Percentiles rank a stretch among this genome's conserved stretches.
Conservation (phyloP, 2,797 vertebrate genomes). For the Galagoides demidoff region DNA sequence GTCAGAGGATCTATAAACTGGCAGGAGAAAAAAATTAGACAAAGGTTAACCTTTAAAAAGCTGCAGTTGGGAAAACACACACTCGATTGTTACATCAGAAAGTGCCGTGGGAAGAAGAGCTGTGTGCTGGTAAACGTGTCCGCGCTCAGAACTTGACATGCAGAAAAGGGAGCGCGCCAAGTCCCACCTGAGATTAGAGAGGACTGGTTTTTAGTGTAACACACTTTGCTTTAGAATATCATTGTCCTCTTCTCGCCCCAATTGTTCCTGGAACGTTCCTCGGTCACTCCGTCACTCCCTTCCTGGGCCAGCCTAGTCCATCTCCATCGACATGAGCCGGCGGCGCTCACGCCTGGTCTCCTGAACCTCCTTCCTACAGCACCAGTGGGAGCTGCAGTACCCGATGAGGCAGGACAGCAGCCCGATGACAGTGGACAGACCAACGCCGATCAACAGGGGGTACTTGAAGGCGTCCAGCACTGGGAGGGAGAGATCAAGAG, state of each 20-base stretch:
- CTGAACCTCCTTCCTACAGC: conserved; percentile 92
- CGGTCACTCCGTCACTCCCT: not conserved
- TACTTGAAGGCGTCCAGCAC: conserved; percentile 96
- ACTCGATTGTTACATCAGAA: conserved; percentile 80
- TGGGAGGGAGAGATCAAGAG: conserved; percentile 80
- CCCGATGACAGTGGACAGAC: conserved; percentile 91
- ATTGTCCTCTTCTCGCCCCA: conserved; percentile 73
- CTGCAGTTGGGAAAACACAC: conserved; percentile 79
- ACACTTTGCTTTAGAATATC: conserved; percentile 48
- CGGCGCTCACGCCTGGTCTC: conserved; percentile 91
- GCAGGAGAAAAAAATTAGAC: conserved; percentile 63
- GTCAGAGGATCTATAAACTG: conserved; percentile 69
- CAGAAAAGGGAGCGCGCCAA: conserved; percentile 81
- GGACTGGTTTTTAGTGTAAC: conserved; percentile 74
- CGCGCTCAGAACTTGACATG: conserved; percentile 78
- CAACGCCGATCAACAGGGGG: conserved; percentile 94
- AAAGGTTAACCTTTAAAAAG: conserved; percentile 81
- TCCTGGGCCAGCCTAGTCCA: conserved; percentile 90
- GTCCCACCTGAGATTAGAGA: conserved; percentile 86
- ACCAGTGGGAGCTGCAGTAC: conserved; percentile 94
- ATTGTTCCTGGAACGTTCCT: conserved; percentile 34
- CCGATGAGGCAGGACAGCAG: conserved; percentile 95
- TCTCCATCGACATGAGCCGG: conserved; percentile 96
- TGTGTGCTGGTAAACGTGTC: conserved; percentile 79
- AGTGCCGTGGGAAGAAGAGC: conserved; percentile 85